A percentile compares a stretch with the other conserved stretches of the same genome.
Evolutionary conservation across 2,888 invertebrate genomes (phyloP).

Genomic region (Catocala sponsa): DNA sequence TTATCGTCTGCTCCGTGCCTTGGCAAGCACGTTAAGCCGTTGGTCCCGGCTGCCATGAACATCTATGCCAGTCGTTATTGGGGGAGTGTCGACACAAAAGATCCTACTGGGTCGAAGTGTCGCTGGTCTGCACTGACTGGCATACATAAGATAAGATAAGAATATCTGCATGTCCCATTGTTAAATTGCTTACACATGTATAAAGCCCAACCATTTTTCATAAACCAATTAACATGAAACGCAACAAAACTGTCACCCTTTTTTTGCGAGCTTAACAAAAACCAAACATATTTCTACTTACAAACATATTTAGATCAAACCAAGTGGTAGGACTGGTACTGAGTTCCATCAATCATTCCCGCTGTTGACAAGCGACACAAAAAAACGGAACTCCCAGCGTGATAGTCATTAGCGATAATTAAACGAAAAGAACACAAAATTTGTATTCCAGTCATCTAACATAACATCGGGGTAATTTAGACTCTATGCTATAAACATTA

Average conservation of each 20-base stretch:
- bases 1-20: too few species aligned
- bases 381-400: slow-evolving; percentile 47
- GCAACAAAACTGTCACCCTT: slow-evolving; percentile 1
- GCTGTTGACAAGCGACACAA: slow-evolving; percentile 52
- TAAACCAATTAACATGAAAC: too few species aligned
- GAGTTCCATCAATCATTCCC: slow-evolving; percentile 46
- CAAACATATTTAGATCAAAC: slow-evolving; percentile 50
- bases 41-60: too few species aligned
- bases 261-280: slow-evolving; percentile 10
- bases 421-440: slow-evolving; percentile 45
- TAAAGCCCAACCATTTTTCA: too few species aligned
- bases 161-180: too few species aligned
- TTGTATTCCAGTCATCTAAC: not conserved
- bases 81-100: too few species aligned
- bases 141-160: too few species aligned
- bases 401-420: slow-evolving; percentile 59
- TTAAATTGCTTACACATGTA: too few species aligned
- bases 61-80: too few species aligned
- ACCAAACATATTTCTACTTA: slow-evolving; percentile 29
- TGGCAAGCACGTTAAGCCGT: too few species aligned
- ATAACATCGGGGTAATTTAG: not conserved
- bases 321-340: slow-evolving; percentile 17
- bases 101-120: too few species aligned
- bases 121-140: too few species aligned
- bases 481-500: slow-evolving; percentile 11